These are phyloP conservation scores for Macrosoma leucophasiata DNA, from an alignment of 2,888 invertebrate species.

Conservation along the genomic window DNA sequence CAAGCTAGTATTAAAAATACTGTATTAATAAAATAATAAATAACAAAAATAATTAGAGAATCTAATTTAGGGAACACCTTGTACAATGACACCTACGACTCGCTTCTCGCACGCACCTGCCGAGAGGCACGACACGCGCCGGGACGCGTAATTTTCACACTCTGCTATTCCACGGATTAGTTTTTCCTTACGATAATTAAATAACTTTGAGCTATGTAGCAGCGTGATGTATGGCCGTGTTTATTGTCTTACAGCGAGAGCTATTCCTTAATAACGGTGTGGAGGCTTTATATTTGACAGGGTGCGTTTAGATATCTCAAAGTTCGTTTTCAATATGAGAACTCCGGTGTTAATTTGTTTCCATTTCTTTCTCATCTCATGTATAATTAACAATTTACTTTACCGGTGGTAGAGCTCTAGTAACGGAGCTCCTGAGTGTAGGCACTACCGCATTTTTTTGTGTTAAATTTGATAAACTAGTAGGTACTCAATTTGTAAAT, in stretches of 20 bases:
- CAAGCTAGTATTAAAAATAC: too few relatives aligned
- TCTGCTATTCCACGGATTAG: constrained; percentile 63
- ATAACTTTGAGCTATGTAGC: constrained; percentile 71
- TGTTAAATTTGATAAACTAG: too few relatives aligned
- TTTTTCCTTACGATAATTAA: constrained; percentile 74
- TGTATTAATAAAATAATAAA: too few relatives aligned
- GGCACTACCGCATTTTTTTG: too few relatives aligned
- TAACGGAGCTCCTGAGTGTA: too few relatives aligned
- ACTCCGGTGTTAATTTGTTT: too few relatives aligned
- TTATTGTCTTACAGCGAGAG: constrained; percentile 56
- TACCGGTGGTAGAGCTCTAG: too few relatives aligned
- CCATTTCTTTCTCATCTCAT: too few relatives aligned
- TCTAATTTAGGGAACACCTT: constrained; percentile 34
- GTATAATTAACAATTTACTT: too few relatives aligned
- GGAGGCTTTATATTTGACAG: constrained; percentile 41
- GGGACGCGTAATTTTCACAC: constrained; percentile 62
- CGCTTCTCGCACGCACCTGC: constrained; percentile 56
- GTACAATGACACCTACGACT: constrained; percentile 34
- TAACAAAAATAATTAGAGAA: not conserved
- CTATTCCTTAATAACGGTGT: constrained; percentile 33
- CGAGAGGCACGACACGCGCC: constrained; percentile 39
- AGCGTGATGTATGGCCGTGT: constrained; percentile 67
- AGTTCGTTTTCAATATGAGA: too few relatives aligned
- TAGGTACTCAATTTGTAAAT: too few relatives aligned
- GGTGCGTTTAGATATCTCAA: too few relatives aligned